phyloP scores from a whole-genome alignment of 2,797 vertebrate species.

The Brotula barbata region DNA sequence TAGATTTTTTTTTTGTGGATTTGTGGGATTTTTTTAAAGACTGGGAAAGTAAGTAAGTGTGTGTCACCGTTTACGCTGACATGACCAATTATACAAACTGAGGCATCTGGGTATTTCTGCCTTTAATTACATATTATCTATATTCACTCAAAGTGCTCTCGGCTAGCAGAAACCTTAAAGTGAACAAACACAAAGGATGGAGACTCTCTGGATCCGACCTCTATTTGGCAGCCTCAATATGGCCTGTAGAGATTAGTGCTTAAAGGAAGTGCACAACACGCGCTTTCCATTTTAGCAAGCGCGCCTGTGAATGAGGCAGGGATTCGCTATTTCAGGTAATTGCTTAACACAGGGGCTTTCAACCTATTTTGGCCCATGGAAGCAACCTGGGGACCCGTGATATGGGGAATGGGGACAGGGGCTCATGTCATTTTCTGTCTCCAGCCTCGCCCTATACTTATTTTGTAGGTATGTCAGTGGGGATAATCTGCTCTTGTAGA shows the following conservation, averaged over 20 bases:
- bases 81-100: slow-evolving; percentile 5
- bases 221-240: slow-evolving; percentile 62
- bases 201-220: slow-evolving; percentile 33
- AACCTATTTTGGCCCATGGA: too few species aligned
- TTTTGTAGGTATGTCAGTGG: too few species aligned
- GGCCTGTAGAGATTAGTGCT: slow-evolving; percentile 60
- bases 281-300: slow-evolving; percentile 43
- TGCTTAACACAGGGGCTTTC: too few species aligned
- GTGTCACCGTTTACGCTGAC: too few species aligned
- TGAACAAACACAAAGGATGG: slow-evolving; percentile 45
- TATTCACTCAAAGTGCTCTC: slow-evolving; percentile 25
- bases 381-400: too few species aligned
- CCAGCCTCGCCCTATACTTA: too few species aligned
- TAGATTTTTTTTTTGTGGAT: too few species aligned
- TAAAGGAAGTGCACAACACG: slow-evolving; percentile 53
- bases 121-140: slow-evolving; percentile 40
- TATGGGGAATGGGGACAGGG: too few species aligned
- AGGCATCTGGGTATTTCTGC: slow-evolving; percentile 18
- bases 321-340: slow-evolving; percentile 52
- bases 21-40: too few species aligned
- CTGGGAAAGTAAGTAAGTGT: too few species aligned
- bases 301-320: slow-evolving; percentile 42
- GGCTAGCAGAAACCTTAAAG: slow-evolving; percentile 35
- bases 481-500: too few species aligned
- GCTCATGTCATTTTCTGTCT: too few species aligned